A percentile compares a stretch with the other conserved stretches of the same genome.
These are phyloP conservation scores for Oreochromis niloticus DNA, from an alignment of 2,113 vertebrate genomes.

Conservation along the genomic window DNA sequence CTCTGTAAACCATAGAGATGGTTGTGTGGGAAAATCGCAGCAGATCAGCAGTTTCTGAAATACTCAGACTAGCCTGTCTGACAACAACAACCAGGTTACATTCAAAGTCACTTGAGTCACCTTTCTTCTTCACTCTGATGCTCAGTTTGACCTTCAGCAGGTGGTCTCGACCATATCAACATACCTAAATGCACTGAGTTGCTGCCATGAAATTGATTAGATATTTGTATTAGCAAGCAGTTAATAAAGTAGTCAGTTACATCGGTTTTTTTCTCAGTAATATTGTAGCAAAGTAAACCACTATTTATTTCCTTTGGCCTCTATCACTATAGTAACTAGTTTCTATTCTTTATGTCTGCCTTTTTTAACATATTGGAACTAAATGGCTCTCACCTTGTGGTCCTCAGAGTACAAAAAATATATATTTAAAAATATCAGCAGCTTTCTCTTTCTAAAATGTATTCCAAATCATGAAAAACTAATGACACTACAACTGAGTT, in stretches of 20 bases:
- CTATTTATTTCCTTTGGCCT: background rate
- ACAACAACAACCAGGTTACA: too few species aligned
- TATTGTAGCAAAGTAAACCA: background rate
- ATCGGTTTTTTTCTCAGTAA: background rate
- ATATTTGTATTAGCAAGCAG: background rate
- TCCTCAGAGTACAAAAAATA: background rate
- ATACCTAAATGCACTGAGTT: background rate
- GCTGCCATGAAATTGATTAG: background rate
- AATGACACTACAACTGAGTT: background rate
- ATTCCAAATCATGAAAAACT: background rate
- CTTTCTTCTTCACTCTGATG: too few species aligned
- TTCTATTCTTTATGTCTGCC: background rate
- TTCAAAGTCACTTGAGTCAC: background rate
- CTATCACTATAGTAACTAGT: background rate
- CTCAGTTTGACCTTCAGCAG: too few species aligned
- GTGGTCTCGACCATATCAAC: background rate
- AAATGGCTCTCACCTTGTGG: too few species aligned
- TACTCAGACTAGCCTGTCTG: too few species aligned
- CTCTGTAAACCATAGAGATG: too few species aligned
- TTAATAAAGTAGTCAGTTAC: background rate
- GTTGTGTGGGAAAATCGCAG: too few species aligned
- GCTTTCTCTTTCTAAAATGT: background rate
- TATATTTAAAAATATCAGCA: background rate
- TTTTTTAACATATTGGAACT: too few species aligned
- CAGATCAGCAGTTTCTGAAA: too few species aligned